Evolutionary conservation across 1,140 invertebrate genomes (phyloP).

Genomic region (Drosophila santomea): DNA sequence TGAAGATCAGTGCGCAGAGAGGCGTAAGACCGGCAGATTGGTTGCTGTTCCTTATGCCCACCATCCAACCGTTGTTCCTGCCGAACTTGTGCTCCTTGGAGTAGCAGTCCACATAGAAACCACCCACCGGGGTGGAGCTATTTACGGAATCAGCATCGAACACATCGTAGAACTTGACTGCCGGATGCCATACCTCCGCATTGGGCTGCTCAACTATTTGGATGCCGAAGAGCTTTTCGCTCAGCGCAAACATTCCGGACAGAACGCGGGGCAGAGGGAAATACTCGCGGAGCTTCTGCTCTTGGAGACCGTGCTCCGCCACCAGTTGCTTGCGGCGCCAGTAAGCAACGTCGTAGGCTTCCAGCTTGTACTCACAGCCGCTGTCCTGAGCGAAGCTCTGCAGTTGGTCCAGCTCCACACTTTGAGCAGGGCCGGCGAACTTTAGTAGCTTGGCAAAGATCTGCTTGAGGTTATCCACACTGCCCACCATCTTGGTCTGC

Average conservation of each 20-base stretch:
- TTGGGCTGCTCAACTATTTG: slow-evolving; percentile 90
- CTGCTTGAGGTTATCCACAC: slow-evolving; percentile 90
- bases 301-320: slow-evolving; percentile 88
- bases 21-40: slow-evolving; percentile 87
- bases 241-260: slow-evolving; percentile 90
- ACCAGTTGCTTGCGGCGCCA: slow-evolving; percentile 91
- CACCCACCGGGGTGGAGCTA: slow-evolving; percentile 88
- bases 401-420: slow-evolving; percentile 90
- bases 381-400: slow-evolving; percentile 90
- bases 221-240: slow-evolving; percentile 92
- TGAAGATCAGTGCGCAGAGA: slow-evolving; percentile 92
- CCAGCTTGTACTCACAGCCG: slow-evolving; percentile 89
- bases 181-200: slow-evolving; percentile 91
- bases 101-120: slow-evolving; percentile 94
- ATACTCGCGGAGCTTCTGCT: slow-evolving; percentile 90
- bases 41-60: slow-evolving; percentile 89
- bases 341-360: slow-evolving; percentile 94
- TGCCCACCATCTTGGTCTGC: slow-evolving; percentile 97
- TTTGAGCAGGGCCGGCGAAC: slow-evolving; percentile 89
- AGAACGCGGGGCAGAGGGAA: slow-evolving; percentile 93
- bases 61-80: slow-evolving; percentile 88
- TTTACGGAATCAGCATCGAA: slow-evolving; percentile 88
- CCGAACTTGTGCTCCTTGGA: slow-evolving; percentile 86
- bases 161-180: slow-evolving; percentile 93
- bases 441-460: slow-evolving; percentile 90